Conservation (phyloP, 1,140 invertebrate species). For the Branchinecta lynchi region DNA sequence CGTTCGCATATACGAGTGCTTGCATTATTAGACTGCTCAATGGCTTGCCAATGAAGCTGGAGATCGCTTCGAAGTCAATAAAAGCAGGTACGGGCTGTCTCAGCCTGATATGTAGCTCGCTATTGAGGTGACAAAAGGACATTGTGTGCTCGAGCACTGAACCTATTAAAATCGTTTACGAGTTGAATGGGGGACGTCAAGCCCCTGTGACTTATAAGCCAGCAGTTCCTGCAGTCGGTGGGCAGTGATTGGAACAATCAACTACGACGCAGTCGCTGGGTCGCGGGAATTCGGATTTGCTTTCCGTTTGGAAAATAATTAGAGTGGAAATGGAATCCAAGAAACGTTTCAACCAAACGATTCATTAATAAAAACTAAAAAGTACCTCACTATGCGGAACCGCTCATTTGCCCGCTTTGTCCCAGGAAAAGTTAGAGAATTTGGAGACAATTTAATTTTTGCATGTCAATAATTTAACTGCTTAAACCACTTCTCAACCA, state of each 20-base stretch:
- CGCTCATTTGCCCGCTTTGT: too few relatives aligned
- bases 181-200: background rate
- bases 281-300: too few relatives aligned
- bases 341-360: too few relatives aligned
- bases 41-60: background rate
- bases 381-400: too few relatives aligned
- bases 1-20: too few relatives aligned
- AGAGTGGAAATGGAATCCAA: too few relatives aligned
- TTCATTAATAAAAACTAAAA: too few relatives aligned
- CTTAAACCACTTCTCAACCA: too few relatives aligned
- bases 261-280: background rate
- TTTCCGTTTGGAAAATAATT: too few relatives aligned
- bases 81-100: slow-evolving; percentile 6
- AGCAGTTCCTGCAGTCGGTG: background rate
- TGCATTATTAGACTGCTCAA: slow-evolving; percentile 6
- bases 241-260: slow-evolving; percentile 2
- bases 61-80: background rate
- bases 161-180: slow-evolving; percentile 7
- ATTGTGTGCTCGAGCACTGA: background rate
- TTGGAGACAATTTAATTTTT: too few relatives aligned
- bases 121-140: background rate
- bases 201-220: background rate
- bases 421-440: too few relatives aligned
- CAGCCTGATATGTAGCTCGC: background rate
- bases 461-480: too few relatives aligned